Base-by-base conservation (phyloP, 2,888 invertebrate genomes). In the Sarcophaga carnaria region DNA sequence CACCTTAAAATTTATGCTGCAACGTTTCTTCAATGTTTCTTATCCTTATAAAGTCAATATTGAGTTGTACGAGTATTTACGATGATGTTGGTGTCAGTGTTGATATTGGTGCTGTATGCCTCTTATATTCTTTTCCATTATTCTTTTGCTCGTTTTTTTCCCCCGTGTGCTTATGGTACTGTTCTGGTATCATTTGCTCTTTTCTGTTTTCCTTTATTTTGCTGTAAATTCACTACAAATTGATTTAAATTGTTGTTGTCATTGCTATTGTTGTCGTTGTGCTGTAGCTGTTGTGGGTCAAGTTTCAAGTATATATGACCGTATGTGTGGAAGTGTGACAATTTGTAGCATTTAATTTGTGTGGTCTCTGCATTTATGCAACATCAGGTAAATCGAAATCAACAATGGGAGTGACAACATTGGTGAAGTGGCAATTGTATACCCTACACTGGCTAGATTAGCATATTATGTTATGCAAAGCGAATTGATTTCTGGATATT, bases 191-290 rank as follows among this genome's bases (percentile, higher is more conserved):
- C 20, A 6, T 77, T 67, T 2, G 12, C 27, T 27, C 27, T 27
- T 27, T 12, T 69, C 37, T 69, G 62, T 71, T 63, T 22, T 27
- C n/a, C 47, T 80, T 60, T 54, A n/a, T n/a, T 49, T 80, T 82
- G 64, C 66, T 22, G 10, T 83, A 75, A 27, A 79, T 82, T 86
- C 76, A 67, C 60, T 76, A 82, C 86, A 86, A 86, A 86, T 86
- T 86, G 82, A 86, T 86, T 86, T 83, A 80, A 83, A 83, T 86
- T 76, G 79, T 80, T 86, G 59, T 47, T 69, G 69, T 63, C 63
- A 62, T 70, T 62, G 78, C 62, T 78, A 62, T 63, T n/a, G 78
- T 62, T 70, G 0, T 5, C 0, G 17, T 0, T 54, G 54, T 17
- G 5, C 14, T 49, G 0, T 62, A 0, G 67, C 27, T 49, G 75